These are phyloP conservation scores for Stomatorhinus walkeri DNA, from an alignment of 2,797 vertebrate species.

Conservation along the genomic window DNA sequence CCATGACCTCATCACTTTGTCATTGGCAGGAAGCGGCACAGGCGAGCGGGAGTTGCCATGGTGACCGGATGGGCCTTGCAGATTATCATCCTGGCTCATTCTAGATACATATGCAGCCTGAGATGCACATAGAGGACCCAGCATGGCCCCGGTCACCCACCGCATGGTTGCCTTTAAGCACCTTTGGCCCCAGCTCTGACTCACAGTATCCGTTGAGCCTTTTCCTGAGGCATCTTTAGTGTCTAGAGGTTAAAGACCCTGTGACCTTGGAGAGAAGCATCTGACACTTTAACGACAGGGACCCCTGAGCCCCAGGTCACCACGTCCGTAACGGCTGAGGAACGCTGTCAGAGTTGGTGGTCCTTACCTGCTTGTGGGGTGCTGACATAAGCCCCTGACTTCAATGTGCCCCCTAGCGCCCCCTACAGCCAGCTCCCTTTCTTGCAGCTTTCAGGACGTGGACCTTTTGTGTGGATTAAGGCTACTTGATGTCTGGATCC, in stretches of 20 bases:
- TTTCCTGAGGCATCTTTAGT: background rate
- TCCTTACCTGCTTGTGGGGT: background rate
- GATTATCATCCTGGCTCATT: background rate
- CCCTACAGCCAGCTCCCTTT: background rate
- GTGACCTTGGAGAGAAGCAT: background rate
- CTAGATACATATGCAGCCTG: background rate
- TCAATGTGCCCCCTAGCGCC: background rate
- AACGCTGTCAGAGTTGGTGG: background rate
- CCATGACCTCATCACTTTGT: slow-evolving; percentile 34
- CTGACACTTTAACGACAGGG: background rate
- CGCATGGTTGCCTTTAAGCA: background rate
- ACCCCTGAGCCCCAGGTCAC: background rate
- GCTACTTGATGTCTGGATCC: background rate
- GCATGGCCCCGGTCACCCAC: background rate
- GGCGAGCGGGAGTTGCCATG: slow-evolving; percentile 13
- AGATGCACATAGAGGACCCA: background rate
- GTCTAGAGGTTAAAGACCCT: background rate
- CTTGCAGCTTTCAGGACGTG: background rate
- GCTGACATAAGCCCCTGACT: background rate
- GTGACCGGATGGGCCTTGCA: background rate
- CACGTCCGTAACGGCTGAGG: background rate
- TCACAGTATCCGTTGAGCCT: background rate
- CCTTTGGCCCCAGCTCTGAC: background rate
- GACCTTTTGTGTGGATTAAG: background rate
- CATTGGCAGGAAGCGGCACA: slow-evolving; percentile 13